Evolutionary conservation across 2,797 vertebrate genomes (phyloP), one percentile per base, ranked within the genome.

Genomic region (Anguilla obscura): DNA sequence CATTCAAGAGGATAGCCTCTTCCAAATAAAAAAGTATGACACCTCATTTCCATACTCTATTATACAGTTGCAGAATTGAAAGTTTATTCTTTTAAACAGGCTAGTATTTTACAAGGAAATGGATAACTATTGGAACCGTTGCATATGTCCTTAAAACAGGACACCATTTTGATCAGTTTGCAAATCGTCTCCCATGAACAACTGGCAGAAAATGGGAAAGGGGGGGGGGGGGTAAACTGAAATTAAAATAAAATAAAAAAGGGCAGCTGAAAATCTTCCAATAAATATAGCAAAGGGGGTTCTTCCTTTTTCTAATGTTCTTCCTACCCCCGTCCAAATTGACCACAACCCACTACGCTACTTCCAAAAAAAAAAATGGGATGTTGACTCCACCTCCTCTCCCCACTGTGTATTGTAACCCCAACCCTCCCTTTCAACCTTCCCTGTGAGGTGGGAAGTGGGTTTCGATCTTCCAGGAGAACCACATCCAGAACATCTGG

Each of bases 81-180:
- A 95, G 95, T 96, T 96, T 96, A 95, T 96, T 96, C 94, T 50
- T 96, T 97, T 96, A 94, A 96, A 97, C 96, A 96, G 95, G 94
- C 96, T 96, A 96, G 92, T 97, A 97, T 96, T 95, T 96, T 97
- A 97, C 96, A 97, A 96, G 95, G 96, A 82, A 95, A 96, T 95
- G 95, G 94, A 95, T 96, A 96, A 95, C 95, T 96, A 96, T 95
- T 95, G 94, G 95, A 95, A 95, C 94, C 94, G 95, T 95, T 94
- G 93, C 95, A 93, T 91, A 95, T 94, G 95, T 94, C 96, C 96
- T 97, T 97, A 97, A 97, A 97, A 97, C 96, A 97, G 96, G 96
- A 96, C 96, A 95, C 94, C 92, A 12, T 79, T 91, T 94, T 93
- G 94, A 95, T 93, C 92, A 95, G 90, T 94, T 94, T 94, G 92